Evolutionary conservation across 2,888 invertebrate species (phyloP), one percentile per base, ranked within the genome.

Genomic region (Argyra leucocephala): DNA sequence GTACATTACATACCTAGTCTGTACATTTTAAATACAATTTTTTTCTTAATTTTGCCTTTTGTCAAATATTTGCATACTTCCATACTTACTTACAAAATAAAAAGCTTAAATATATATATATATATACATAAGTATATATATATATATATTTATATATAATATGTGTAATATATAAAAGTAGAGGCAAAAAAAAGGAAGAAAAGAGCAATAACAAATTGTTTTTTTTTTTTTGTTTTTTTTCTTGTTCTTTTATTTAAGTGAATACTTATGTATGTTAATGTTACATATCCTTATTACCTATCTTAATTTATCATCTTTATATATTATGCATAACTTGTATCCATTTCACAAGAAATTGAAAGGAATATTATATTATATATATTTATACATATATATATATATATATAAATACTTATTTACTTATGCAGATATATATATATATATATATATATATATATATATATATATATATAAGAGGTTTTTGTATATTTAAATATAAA

Each of bases 221-320:
- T n/a, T n/a, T n/a, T n/a, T n/a, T n/a, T n/a, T n/a, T n/a, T n/a
- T n/a, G n/a, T n/a, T n/a, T n/a, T n/a, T n/a, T n/a, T n/a, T n/a
- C n/a, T n/a, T n/a, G n/a, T n/a, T n/a, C n/a, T n/a, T n/a, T n/a
- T n/a, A n/a, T n/a, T n/a, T n/a, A n/a, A n/a, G n/a, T n/a, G n/a
- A n/a, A 48, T 15, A 18, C 4, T 48, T 12, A 31, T 48, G 18
- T 48, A 48, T 48, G 48, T 15, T 12, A 48, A 48, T 48, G 48
- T 48, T 18, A 48, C 48, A 48, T 48, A 48, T 48, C 48, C 48
- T 48, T 48, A 48, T 48, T 48, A 48, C 48, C 48, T 48, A 48
- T 48, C 48, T 15, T 48, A 48, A 48, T 48, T 48, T 48, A 48
- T 48, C 48, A 48, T 48, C 18, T 48, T 48, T 18, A 48, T 18